Conservation (phyloP, 1,140 invertebrate species). For the Drosophila suzukii region DNA sequence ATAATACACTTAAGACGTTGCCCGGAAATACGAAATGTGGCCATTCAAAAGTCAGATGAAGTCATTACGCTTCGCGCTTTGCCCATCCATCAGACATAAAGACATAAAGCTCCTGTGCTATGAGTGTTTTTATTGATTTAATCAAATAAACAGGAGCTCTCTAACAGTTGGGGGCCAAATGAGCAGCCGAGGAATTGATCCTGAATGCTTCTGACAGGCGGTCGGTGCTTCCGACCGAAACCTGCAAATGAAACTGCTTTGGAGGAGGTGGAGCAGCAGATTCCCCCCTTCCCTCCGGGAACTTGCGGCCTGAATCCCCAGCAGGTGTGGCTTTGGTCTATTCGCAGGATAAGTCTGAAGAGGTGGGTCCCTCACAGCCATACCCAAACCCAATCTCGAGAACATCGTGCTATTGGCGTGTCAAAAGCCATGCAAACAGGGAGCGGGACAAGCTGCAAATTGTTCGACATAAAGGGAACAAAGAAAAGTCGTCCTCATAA, state of each 20-base stretch:
- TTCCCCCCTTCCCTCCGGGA: neutral
- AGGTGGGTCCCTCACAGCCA: neutral
- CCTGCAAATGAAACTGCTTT: slow-evolving; percentile 13
- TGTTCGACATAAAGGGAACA: slow-evolving; percentile 31
- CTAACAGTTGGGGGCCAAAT: neutral
- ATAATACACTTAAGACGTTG: neutral
- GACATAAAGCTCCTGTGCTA: slow-evolving; percentile 29
- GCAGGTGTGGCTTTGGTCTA: slow-evolving; percentile 20
- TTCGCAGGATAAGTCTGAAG: too few relatives aligned
- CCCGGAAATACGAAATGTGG: slow-evolving; percentile 18
- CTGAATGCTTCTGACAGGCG: slow-evolving; percentile 23
- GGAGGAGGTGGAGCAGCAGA: too few relatives aligned
- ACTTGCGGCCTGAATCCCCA: slow-evolving; percentile 7
- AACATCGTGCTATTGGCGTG: slow-evolving; percentile 16
- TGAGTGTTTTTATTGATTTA: slow-evolving; percentile 66
- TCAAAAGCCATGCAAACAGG: slow-evolving; percentile 50
- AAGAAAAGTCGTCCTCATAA: slow-evolving; percentile 10
- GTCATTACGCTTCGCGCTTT: slow-evolving; percentile 5
- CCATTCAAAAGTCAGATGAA: slow-evolving; percentile 38
- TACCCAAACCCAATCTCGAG: neutral
- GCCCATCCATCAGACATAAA: slow-evolving; percentile 59
- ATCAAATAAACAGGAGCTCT: slow-evolving; percentile 52
- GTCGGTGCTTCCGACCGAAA: neutral
- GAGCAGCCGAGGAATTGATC: slow-evolving; percentile 33
- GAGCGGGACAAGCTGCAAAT: slow-evolving; percentile 32